Base-by-base conservation (phyloP, 2,888 invertebrate genomes). In the Lomographa bimaculata region DNA sequence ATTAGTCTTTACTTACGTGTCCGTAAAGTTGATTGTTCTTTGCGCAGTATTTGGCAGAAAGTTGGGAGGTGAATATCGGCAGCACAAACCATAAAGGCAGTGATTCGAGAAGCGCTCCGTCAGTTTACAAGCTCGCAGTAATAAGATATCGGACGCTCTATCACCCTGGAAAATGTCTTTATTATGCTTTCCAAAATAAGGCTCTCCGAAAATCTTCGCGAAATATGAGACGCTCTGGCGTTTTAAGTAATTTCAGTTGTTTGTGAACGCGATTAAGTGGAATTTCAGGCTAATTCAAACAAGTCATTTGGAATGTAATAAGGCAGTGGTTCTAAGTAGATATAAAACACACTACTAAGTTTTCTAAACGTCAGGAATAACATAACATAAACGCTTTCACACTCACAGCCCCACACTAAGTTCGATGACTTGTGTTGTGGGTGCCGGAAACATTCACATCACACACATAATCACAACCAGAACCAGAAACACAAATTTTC, bases 61-160 rank as follows among this genome's bases (percentile, higher is more conserved):
- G 68, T 60, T 53, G 60, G 59, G 19, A 69, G 75, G 77, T 79
- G 74, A 75, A 79, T 77, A 78, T 79, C 66, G 71, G 70, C 60
- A 67, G 69, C 68, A 71, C 54, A 69, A 54, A 69, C 70, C 63
- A 74, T 79, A 79, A 79, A 79, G 65, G 71, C 77, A 79, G 79
- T 79, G 77, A 79, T 78, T 77, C 72, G 71, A 68, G 64, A 66
- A 78, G 71, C 73, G 68, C 73, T 79, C 67, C 71, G 63, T 74
- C 73, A 77, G 72, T 79, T 81, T 79, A 78, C 77, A 81, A 76
- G 75, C 78, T 63, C 65, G 64, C 68, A 64, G 71, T 81, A 80
- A 80, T 80, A 79, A 77, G 79, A 79, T 80, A 79, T 79, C 70
- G 77, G 75, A 74, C 72, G 73, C 67, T 77, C 73, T 78, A 73